phyloP scores from a whole-genome alignment of 2,888 invertebrate genomes.

The Andrena praecox region DNA sequence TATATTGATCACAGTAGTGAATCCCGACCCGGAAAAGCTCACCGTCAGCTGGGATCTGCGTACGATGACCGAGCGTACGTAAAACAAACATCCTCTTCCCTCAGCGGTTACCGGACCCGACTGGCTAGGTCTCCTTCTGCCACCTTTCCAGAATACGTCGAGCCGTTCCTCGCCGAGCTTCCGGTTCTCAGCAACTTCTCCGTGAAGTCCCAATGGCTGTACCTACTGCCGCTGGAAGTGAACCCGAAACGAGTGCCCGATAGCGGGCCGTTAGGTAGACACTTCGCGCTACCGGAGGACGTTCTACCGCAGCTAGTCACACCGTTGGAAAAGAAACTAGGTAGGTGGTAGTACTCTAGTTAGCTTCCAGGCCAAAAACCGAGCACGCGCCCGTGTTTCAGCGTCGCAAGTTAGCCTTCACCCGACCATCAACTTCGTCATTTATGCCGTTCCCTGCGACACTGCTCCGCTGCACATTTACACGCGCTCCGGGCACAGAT shows the following conservation, averaged over 20 bases:
- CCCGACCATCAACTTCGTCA: constrained; percentile 93
- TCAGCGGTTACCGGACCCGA: too few species aligned
- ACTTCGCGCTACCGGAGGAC: constrained; percentile 89
- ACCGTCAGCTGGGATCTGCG: constrained; percentile 90
- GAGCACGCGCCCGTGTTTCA: constrained; percentile 64
- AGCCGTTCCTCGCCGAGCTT: constrained; percentile 91
- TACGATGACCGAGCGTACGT: constrained; percentile 88
- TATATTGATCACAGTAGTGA: constrained; percentile 92
- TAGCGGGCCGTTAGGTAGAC: constrained; percentile 85
- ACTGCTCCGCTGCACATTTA: constrained; percentile 91
- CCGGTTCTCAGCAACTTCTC: constrained; percentile 91
- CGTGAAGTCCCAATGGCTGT: constrained; percentile 95
- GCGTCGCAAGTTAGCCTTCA: constrained; percentile 93
- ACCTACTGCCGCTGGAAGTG: constrained; percentile 92
- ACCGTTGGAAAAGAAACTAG: constrained; percentile 93
- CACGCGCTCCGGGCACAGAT: constrained; percentile 81
- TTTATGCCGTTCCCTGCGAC: constrained; percentile 92
- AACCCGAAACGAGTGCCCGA: constrained; percentile 88
- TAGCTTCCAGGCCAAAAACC: background rate
- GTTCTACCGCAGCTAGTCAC: constrained; percentile 94
- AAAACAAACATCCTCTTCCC: background rate
- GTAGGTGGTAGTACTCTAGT: constrained; percentile 71
- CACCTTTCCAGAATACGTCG: constrained; percentile 89
- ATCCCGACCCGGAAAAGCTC: constrained; percentile 91
- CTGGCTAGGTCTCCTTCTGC: background rate